Conservation (phyloP, 1,140 invertebrate species). For the Aphelinus atriplicis region DNA sequence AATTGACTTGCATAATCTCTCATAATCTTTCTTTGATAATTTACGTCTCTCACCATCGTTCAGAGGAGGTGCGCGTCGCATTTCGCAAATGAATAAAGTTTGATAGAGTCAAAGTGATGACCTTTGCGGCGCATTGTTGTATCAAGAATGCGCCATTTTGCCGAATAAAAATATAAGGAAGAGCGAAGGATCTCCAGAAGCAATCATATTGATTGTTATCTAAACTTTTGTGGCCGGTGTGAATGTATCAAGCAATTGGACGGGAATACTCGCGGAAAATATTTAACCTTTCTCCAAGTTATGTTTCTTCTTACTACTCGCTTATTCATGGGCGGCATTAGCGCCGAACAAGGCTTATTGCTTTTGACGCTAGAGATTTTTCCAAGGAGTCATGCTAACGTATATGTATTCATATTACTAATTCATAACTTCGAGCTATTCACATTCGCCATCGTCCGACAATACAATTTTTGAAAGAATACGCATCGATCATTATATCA, state of each 20-base stretch:
- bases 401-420: too few species aligned
- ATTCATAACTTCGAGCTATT: too few species aligned
- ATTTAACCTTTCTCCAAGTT: constrained; percentile 12
- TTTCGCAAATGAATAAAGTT: background rate
- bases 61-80: too few species aligned
- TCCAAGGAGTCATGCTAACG: too few species aligned
- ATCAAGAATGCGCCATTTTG: constrained; percentile 29
- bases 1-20: too few species aligned
- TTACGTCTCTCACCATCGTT: constrained; percentile 4
- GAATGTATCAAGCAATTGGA: constrained; percentile 16
- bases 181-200: constrained; percentile 5
- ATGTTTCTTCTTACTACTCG: background rate
- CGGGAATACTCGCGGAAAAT: constrained; percentile 32
- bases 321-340: background rate
- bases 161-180: constrained; percentile 11
- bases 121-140: constrained; percentile 32
- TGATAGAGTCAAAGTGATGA: constrained; percentile 8
- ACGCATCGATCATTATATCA: too few species aligned
- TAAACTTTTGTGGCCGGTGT: constrained; percentile 21
- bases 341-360: constrained; percentile 4
- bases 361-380: background rate
- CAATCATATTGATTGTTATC: constrained; percentile 40
- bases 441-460: too few species aligned
- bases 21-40: background rate
- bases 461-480: too few species aligned